These are phyloP conservation scores for Hypotaenidia philippensis DNA, from an alignment of 2,797 vertebrate genomes.

Conservation along the genomic window DNA sequence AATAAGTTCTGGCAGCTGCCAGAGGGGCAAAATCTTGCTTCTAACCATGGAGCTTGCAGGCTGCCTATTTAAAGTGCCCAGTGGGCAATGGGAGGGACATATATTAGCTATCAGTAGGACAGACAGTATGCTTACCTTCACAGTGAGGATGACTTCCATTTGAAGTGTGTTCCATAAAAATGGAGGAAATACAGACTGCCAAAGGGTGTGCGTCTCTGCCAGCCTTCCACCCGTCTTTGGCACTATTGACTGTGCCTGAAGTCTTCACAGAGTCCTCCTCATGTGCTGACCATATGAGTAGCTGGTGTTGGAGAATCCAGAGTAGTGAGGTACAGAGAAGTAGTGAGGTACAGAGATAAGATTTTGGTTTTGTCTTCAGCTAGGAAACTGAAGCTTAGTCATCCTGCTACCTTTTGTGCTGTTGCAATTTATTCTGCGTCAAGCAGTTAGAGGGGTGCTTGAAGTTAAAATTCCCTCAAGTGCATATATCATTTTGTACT, in stretches of 20 bases:
- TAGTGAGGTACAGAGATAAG: background rate
- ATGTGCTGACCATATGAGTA: background rate
- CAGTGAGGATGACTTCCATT: background rate
- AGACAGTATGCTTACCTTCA: background rate
- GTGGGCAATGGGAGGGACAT: background rate
- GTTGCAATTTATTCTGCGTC: background rate
- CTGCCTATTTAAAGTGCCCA: background rate
- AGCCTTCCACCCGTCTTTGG: background rate
- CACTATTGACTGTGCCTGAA: background rate
- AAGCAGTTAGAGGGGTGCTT: background rate
- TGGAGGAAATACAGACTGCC: background rate
- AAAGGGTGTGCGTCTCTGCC: background rate
- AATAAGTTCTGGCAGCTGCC: background rate
- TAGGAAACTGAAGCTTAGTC: background rate
- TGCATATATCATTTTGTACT: background rate
- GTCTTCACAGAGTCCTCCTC: background rate
- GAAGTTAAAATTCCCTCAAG: background rate
- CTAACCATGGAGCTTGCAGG: background rate
- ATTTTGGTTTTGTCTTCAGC: background rate
- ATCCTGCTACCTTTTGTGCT: background rate
- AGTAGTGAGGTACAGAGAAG: background rate
- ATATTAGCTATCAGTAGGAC: background rate
- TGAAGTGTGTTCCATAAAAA: background rate
- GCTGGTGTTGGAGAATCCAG: background rate
- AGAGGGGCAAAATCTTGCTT: background rate